Base-by-base conservation (phyloP, 2,888 invertebrate species). In the Cabera pusaria region DNA sequence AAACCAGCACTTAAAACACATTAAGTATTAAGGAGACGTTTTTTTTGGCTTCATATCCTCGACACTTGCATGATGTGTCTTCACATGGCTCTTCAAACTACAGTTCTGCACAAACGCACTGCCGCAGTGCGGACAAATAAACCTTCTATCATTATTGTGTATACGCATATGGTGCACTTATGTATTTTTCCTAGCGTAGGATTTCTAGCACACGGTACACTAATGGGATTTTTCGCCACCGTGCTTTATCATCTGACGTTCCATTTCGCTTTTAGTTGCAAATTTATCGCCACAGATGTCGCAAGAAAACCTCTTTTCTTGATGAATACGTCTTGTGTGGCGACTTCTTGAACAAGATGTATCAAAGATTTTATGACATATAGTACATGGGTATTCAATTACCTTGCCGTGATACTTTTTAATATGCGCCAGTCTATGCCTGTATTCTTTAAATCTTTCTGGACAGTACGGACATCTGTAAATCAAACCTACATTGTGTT, bases 301-400 rank as follows among this genome's bases (percentile, higher is more conserved):
- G 16, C 39, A 40, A 6, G 20, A 33, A n/a, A 5, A 27, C 0
- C 6, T 17, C 14, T 39, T 39, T 1, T 39, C 32, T n/a, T 10
- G 21, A 12, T 39, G 39, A 3, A 21, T 10, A 17, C n/a, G 10
- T 16, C 14, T 6, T 23, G 20, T 72, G 31, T 87, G 87, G 18
- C 73, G 79, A 0, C 83, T 0, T 58, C 58, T 37, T 77, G 63
- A 14, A 68, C 72, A 0, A 58, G 56, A 32, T 62, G 79, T 66
- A 0, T 69, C 56, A 34, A 86, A 88, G 4, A 85, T 74, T 0
- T 80, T 65, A 0, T 76, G 23, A 31, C 87, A 88, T 7, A 81
- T 54, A 10, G 64, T 72, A 36, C 87, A 88, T 0, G 76, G 72
- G 28, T 79, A 87, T 11, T 83, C 78, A 0, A 82, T 58, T 22